These are phyloP conservation scores for Nematostella vectensis DNA, from an alignment of 92 coral and sea anemone genomes.

Conservation along the genomic window DNA sequence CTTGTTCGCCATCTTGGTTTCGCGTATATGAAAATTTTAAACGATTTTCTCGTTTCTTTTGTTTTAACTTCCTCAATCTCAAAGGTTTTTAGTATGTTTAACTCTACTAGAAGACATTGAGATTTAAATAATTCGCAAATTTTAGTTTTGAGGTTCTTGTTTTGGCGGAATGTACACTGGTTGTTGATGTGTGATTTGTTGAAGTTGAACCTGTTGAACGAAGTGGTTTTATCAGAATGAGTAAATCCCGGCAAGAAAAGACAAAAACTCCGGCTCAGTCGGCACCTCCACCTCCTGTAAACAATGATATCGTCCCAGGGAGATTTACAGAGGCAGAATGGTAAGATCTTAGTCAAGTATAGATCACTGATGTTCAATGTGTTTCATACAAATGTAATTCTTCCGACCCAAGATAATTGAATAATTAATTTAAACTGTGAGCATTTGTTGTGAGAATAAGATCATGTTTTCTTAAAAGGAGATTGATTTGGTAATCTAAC, in stretches of 20 bases:
- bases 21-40: neutral
- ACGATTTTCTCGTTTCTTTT: neutral
- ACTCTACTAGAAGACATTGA: too few relatives aligned
- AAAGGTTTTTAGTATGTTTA: too few relatives aligned
- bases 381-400: too few relatives aligned
- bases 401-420: too few relatives aligned
- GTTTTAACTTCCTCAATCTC: too few relatives aligned
- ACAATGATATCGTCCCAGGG: constrained; percentile 94
- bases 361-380: neutral
- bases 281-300: constrained; percentile 69
- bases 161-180: neutral
- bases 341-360: constrained; percentile 29
- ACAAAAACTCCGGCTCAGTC: constrained; percentile 88
- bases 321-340: constrained; percentile 90
- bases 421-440: too few relatives aligned
- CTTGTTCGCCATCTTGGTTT: constrained; percentile 33
- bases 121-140: too few relatives aligned
- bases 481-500: too few relatives aligned
- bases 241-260: constrained; percentile 91
- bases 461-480: too few relatives aligned
- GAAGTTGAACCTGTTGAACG: neutral
- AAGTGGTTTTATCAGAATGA: constrained; percentile 71
- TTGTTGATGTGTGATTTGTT: neutral
- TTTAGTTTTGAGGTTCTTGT: neutral
- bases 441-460: too few relatives aligned